These are phyloP conservation scores for Gymnocephalus cernua DNA, from an alignment of 2,113 vertebrate genomes.

Conservation along the genomic window DNA sequence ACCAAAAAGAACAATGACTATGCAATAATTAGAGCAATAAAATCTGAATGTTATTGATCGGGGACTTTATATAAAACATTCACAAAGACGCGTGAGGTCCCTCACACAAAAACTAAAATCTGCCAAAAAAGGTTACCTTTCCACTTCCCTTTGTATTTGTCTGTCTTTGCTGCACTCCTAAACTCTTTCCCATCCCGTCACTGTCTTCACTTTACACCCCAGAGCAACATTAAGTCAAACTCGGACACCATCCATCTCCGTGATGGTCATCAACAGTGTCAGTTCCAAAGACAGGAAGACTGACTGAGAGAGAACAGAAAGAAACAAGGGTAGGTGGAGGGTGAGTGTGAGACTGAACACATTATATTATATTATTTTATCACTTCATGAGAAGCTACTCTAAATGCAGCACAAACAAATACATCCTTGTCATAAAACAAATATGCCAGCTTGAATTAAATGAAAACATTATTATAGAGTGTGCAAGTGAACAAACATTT, in stretches of 20 bases:
- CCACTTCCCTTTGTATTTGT: neutral
- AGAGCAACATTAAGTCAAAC: slow-evolving; percentile 38
- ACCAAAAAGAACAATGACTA: neutral
- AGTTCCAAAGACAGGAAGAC: slow-evolving; percentile 18
- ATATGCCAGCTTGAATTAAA: slow-evolving; percentile 27
- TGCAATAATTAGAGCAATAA: neutral
- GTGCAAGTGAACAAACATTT: slow-evolving; percentile 20
- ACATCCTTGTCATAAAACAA: slow-evolving; percentile 20
- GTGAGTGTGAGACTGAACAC: neutral
- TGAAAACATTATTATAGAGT: slow-evolving; percentile 19
- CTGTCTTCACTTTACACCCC: slow-evolving; percentile 13
- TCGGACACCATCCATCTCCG: slow-evolving; percentile 33
- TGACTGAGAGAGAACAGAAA: neutral
- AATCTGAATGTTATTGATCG: neutral
- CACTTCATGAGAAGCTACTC: slow-evolving; percentile 14
- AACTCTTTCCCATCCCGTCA: slow-evolving; percentile 7
- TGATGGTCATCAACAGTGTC: slow-evolving; percentile 50
- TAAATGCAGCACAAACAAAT: slow-evolving; percentile 26
- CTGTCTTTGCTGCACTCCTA: neutral
- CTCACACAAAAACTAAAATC: neutral
- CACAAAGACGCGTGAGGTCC: neutral
- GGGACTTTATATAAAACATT: neutral
- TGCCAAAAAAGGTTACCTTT: neutral
- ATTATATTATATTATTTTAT: neutral
- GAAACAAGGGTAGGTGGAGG: neutral